phyloP scores from a whole-genome alignment of 1,140 invertebrate genomes.

The Drosophila biarmipes region DNA sequence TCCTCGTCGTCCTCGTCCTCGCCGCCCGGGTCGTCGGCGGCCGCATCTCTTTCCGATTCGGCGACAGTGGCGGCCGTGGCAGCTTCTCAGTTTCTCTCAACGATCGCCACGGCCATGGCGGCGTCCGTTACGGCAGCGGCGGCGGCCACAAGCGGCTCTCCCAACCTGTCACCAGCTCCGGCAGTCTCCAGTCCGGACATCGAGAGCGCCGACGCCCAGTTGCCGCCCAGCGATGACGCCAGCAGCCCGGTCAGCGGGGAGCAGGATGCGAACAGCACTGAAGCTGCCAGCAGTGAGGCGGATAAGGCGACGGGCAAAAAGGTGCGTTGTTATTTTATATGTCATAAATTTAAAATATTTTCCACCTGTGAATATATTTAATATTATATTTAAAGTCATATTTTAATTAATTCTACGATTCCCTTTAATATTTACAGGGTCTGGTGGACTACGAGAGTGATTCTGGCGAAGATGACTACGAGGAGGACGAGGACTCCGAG shows the following conservation, averaged over 20 bases:
- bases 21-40: conserved; percentile 37
- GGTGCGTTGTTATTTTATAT: conserved; percentile 19
- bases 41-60: conserved; percentile 65
- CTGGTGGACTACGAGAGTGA: conserved; percentile 98
- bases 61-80: conserved; percentile 70
- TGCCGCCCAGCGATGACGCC: conserved; percentile 30
- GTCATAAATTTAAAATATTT: too few relatives aligned
- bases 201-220: conserved; percentile 30
- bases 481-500: conserved; percentile 89
- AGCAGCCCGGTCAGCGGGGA: conserved; percentile 23
- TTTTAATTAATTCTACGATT: background rate
- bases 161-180: conserved; percentile 51
- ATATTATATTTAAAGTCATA: too few relatives aligned
- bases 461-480: conserved; percentile 97
- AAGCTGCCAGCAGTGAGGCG: conserved; percentile 45
- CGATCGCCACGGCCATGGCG: conserved; percentile 62
- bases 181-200: conserved; percentile 36
- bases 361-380: too few relatives aligned
- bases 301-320: conserved; percentile 69
- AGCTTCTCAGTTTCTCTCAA: conserved; percentile 64
- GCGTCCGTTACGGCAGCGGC: conserved; percentile 71
- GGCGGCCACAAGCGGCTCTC: conserved; percentile 42
- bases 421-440: conserved; percentile 86
- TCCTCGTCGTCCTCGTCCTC: conserved; percentile 50
- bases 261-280: conserved; percentile 23